phyloP scores from a whole-genome alignment of 2,797 vertebrate species.

The Leucoraja ocellata region DNA sequence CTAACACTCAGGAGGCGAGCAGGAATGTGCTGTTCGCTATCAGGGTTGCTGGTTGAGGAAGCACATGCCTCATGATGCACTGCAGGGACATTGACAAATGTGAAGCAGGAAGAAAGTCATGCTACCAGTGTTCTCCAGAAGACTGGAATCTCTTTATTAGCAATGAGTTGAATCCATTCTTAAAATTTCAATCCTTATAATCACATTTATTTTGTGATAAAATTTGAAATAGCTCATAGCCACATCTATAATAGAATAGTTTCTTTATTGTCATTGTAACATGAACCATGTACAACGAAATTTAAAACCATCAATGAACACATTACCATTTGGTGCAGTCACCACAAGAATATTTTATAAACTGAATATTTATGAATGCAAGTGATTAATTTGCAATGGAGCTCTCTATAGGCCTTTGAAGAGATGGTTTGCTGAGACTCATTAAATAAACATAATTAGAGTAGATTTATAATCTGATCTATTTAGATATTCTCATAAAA shows the following conservation, averaged over 20 bases:
- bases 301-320: background rate
- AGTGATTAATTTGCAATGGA: background rate
- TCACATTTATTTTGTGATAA: background rate
- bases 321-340: background rate
- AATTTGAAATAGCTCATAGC: background rate
- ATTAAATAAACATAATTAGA: background rate
- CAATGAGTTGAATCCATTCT: background rate
- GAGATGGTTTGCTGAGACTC: background rate
- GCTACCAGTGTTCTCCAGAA: background rate
- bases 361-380: background rate
- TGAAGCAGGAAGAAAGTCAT: background rate
- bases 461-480: background rate
- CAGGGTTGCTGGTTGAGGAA: no score
- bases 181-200: background rate
- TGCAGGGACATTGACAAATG: background rate
- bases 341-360: background rate
- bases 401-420: background rate
- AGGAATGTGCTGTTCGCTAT: no score
- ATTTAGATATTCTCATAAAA: background rate
- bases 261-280: no score
- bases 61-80: background rate
- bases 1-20: background rate
- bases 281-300: no score
- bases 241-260: background rate
- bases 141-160: background rate